Conservation (phyloP, 37 sponge, comb jelly and placozoan species). For the Bolinopsis microptera region DNA sequence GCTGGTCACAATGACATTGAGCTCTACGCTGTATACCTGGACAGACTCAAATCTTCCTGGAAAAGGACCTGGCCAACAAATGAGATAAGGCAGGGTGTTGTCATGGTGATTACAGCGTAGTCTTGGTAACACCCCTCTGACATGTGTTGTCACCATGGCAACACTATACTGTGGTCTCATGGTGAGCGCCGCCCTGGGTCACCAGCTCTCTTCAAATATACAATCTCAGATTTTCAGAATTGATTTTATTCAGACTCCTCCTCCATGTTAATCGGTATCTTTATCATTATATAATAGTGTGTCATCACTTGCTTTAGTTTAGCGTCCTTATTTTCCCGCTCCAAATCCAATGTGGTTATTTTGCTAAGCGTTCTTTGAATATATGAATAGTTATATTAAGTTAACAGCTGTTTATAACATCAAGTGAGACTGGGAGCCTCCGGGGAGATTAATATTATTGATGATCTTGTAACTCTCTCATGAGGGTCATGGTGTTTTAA, state of each 20-base stretch:
- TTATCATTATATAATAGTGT: no score
- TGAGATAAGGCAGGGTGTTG: not conserved
- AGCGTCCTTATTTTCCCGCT: no score
- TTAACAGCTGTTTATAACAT: no score
- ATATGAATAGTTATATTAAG: no score
- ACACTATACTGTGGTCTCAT: not conserved
- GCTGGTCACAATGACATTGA: constrained; percentile 99
- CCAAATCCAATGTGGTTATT: no score
- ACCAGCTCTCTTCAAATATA: not conserved
- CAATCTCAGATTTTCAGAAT: not conserved
- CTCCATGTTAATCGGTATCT: no score
- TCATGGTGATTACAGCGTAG: constrained; percentile 7
- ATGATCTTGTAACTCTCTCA: no score
- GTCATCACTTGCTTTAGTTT: no score
- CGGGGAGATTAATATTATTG: no score
- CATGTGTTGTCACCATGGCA: not conserved
- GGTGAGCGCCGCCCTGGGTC: not conserved
- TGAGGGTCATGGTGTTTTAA: no score
- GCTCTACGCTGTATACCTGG: constrained; percentile 89
- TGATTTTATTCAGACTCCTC: not conserved
- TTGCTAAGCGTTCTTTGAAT: no score
- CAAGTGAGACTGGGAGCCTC: no score
- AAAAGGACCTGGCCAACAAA: constrained; percentile 74
- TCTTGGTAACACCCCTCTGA: not conserved
- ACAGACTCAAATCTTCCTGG: constrained; percentile 86